Evolutionary conservation across 2,113 vertebrate species (phyloP).

Genomic region (Puma concolor): DNA sequence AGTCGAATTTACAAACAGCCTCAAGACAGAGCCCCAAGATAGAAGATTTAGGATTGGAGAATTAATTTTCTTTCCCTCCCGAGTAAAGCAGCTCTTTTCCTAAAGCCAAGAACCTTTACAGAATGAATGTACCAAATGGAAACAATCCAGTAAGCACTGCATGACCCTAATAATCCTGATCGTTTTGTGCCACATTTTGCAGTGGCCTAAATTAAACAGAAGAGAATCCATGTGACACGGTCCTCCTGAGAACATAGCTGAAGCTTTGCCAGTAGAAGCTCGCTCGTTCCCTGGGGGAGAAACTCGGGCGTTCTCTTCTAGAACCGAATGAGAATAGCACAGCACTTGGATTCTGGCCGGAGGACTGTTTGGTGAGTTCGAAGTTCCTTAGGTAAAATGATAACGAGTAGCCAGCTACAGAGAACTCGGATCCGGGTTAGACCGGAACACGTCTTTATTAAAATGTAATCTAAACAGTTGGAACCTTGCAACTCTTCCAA

Average conservation of each 20-base stretch:
- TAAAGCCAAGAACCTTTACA: not conserved
- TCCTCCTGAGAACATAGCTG: not conserved
- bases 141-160: not conserved
- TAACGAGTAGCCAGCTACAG: not conserved
- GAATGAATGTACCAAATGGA: not conserved
- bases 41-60: not conserved
- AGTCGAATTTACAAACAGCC: not conserved
- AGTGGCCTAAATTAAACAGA: not conserved
- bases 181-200: not conserved
- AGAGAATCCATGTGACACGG: not conserved
- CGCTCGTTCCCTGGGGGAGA: rapidly evolving
- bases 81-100: not conserved
- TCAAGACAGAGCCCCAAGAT: rapidly evolving
- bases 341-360: too few species aligned
- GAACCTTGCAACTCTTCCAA: not conserved
- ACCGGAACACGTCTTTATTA: not conserved
- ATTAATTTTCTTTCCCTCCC: not conserved
- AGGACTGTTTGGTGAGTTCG: not conserved
- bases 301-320: not conserved
- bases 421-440: not conserved
- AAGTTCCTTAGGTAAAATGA: not conserved
- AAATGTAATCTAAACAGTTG: not conserved
- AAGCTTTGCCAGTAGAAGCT: rapidly evolving
- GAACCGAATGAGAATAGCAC: not conserved
- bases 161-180: not conserved